These are phyloP conservation scores for Tragulus kanchil DNA, from an alignment of 2,113 vertebrate species.

Conservation along the genomic window DNA sequence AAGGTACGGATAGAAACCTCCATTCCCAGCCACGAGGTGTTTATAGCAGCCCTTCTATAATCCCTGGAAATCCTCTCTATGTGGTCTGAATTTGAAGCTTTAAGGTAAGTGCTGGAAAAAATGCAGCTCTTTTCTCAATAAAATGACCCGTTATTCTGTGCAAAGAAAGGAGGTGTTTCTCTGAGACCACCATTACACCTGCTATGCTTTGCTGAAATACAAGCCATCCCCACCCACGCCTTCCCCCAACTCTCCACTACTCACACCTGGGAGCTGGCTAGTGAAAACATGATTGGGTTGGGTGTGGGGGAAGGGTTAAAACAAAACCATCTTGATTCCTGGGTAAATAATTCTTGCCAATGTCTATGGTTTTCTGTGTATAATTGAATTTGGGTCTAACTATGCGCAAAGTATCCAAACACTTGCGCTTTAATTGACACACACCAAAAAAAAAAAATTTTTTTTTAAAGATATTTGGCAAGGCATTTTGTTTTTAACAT, in stretches of 20 bases:
- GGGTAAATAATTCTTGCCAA: slow-evolving; percentile 45
- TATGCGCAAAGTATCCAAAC: slow-evolving; percentile 53
- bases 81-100: not conserved
- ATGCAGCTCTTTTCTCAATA: not conserved
- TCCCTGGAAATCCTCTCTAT: not conserved
- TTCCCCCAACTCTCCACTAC: not conserved
- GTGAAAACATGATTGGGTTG: not conserved
- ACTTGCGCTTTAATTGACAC: slow-evolving; percentile 76
- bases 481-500: slow-evolving; percentile 78
- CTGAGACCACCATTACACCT: slow-evolving; percentile 57
- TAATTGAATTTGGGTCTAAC: slow-evolving; percentile 53
- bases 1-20: slow-evolving; percentile 5
- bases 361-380: not conserved
- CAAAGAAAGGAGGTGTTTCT: slow-evolving; percentile 73
- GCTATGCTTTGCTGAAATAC: slow-evolving; percentile 32
- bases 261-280: slow-evolving; percentile 59
- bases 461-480: slow-evolving; percentile 74
- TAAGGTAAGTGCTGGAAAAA: slow-evolving; percentile 65
- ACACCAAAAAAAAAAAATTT: not conserved
- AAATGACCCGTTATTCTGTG: slow-evolving; percentile 53
- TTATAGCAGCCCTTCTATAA: not conserved
- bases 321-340: not conserved
- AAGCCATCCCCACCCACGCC: not conserved
- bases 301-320: slow-evolving; percentile 28
- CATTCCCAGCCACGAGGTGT: not conserved